phyloP scores from a whole-genome alignment of 2,113 vertebrate genomes.

The Dipodomys stephensi region DNA sequence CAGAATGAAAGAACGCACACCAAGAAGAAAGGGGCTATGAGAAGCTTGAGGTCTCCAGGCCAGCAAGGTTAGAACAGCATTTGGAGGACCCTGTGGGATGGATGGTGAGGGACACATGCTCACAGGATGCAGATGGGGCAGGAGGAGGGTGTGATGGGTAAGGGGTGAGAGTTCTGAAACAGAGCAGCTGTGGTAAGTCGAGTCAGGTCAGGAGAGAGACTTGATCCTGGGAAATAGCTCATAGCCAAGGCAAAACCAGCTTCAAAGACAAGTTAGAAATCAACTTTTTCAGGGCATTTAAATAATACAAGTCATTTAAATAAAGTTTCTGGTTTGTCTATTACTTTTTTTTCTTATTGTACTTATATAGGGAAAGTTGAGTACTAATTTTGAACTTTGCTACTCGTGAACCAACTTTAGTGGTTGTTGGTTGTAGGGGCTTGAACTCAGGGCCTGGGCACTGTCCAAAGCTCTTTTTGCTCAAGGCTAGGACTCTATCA shows the following conservation, averaged over 20 bases:
- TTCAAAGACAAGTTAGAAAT: background rate
- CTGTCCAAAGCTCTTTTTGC: too few relatives aligned
- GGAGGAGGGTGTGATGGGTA: background rate
- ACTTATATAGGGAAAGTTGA: too few relatives aligned
- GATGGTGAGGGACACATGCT: too few relatives aligned
- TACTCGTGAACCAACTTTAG: background rate
- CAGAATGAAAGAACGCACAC: background rate
- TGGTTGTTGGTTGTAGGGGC: too few relatives aligned
- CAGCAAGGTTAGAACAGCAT: background rate
- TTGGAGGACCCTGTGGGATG: too few relatives aligned
- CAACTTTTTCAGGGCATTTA: background rate
- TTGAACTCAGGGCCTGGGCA: too few relatives aligned
- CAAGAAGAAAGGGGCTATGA: background rate
- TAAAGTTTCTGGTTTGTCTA: background rate
- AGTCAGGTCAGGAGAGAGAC: background rate
- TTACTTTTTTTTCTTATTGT: background rate
- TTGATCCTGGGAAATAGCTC: background rate
- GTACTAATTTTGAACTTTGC: slow-evolving; percentile 15
- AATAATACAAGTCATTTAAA: background rate
- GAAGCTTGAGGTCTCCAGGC: background rate
- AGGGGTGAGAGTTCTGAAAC: background rate
- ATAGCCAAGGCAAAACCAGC: background rate
- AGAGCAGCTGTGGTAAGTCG: background rate
- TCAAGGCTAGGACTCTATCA: too few relatives aligned
- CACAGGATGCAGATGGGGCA: too few relatives aligned